phyloP scores from a whole-genome alignment of 2,888 invertebrate genomes.

The Acrobasis consociella region DNA sequence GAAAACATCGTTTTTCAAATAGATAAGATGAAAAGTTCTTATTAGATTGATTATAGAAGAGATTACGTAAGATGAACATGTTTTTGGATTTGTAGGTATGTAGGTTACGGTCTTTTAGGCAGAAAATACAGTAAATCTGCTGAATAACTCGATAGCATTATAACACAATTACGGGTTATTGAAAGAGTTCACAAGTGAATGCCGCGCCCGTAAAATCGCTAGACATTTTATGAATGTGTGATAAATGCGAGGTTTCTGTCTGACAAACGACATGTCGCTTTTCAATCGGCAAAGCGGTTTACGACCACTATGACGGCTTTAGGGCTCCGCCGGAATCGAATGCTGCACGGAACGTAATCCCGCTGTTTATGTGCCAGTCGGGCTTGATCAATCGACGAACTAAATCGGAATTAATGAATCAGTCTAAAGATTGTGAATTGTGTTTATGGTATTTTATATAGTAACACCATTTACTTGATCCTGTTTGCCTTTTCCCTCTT shows the following conservation, averaged over 20 bases:
- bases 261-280: slow-evolving; percentile 23
- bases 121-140: background rate
- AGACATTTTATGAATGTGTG: slow-evolving; percentile 1
- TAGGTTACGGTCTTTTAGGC: no score
- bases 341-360: slow-evolving; percentile 7
- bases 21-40: no score
- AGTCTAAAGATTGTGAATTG: no score
- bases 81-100: no score
- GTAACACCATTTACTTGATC: no score
- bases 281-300: slow-evolving; percentile 19
- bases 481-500: no score
- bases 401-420: no score
- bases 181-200: slow-evolving; percentile 28
- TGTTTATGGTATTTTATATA: no score
- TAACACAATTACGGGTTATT: slow-evolving; percentile 17
- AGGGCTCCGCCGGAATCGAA: slow-evolving; percentile 5
- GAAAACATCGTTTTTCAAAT: no score
- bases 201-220: slow-evolving; percentile 42
- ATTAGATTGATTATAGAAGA: no score
- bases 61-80: no score
- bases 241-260: slow-evolving; percentile 4
- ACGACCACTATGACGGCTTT: slow-evolving; percentile 18
- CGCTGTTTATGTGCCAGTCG: background rate
- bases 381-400: no score
- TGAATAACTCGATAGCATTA: slow-evolving; percentile 11